phyloP scores from a whole-genome alignment of 2,888 invertebrate genomes.

The Polyommatus iphigenia region DNA sequence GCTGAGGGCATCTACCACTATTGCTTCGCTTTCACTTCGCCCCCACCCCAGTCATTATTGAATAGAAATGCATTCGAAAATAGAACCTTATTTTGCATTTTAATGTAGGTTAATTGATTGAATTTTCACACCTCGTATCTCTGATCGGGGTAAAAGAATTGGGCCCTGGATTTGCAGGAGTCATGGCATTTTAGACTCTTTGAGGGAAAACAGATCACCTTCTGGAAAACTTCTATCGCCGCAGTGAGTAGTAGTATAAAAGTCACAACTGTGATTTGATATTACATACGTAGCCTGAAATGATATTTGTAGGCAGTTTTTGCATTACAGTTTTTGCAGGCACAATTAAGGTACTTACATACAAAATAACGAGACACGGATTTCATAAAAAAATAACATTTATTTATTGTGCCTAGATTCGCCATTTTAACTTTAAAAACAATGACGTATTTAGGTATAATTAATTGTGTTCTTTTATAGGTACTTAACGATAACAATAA shows the following conservation, averaged over 20 bases:
- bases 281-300: not conserved
- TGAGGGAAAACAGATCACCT: not conserved
- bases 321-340: too few species aligned
- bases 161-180: too few species aligned
- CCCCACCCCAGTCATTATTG: conserved; percentile 43
- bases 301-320: not conserved
- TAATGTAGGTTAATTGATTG: not conserved
- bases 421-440: too few species aligned
- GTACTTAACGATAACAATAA: not conserved
- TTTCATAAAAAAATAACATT: too few species aligned
- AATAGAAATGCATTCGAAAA: conserved; percentile 32
- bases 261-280: not conserved
- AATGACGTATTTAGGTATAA: too few species aligned
- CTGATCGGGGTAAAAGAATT: not conserved
- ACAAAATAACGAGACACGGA: too few species aligned
- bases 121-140: not conserved
- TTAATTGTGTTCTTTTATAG: too few species aligned
- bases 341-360: too few species aligned
- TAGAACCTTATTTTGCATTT: conserved; percentile 30
- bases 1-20: conserved; percentile 77
- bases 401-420: too few species aligned
- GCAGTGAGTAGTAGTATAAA: not conserved
- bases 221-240: not conserved
- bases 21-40: conserved; percentile 73
- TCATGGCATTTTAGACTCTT: not conserved